phyloP scores from a whole-genome alignment of 2,113 vertebrate genomes.

The Regulus satrapa region DNA sequence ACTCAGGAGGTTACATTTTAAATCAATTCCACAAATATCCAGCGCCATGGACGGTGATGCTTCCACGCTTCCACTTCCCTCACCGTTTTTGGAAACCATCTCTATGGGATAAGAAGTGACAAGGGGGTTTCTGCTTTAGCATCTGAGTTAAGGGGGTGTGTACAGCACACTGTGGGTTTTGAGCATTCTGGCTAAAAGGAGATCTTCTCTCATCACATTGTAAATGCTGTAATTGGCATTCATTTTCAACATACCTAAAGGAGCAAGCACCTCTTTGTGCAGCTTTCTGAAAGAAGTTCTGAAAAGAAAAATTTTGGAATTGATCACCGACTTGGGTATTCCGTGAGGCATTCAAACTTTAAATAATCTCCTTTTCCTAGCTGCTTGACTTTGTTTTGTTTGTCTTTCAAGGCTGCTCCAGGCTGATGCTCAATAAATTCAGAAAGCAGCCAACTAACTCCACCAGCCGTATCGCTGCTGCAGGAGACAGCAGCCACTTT shows the following conservation, averaged over 20 bases:
- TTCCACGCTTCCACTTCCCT: not conserved
- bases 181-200: not conserved
- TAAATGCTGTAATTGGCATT: not conserved
- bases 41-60: not conserved
- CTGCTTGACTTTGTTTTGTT: not conserved
- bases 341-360: not conserved
- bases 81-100: not conserved
- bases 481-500: conserved; percentile 13
- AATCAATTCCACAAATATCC: not conserved
- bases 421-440: conserved; percentile 1
- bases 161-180: not conserved
- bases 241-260: not conserved
- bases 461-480: not conserved
- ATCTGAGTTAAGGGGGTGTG: not conserved
- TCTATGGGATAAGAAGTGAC: not conserved
- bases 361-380: not conserved
- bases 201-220: not conserved
- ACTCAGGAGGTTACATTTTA: not conserved
- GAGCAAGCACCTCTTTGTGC: not conserved
- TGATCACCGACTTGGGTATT: not conserved
- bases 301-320: not conserved
- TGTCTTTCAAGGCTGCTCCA: not conserved
- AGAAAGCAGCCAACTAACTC: conserved; percentile 22
- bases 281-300: not conserved
- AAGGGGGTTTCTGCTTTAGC: not conserved